These are phyloP conservation scores for Epicauta chinensis DNA, from an alignment of 1,140 invertebrate species.

Conservation along the genomic window DNA sequence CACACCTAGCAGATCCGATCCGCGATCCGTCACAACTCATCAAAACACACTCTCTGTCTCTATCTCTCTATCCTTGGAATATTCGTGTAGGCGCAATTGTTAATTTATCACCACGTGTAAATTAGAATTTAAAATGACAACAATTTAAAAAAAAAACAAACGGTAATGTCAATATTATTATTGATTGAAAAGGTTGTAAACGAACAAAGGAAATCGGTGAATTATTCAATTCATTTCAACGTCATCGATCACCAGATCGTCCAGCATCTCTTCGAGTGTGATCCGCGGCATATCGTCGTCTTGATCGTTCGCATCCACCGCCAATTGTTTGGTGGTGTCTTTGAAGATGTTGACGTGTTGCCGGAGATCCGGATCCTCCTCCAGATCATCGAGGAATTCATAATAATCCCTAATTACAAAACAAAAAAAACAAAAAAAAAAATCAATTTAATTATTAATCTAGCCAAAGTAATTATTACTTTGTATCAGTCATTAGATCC, in stretches of 20 bases:
- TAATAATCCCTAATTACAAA: conserved; percentile 69
- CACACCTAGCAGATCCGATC: too few relatives aligned
- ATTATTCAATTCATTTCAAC: conserved; percentile 57
- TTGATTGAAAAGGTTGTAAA: neutral
- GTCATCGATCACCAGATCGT: conserved; percentile 83
- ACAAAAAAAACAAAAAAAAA: too few relatives aligned
- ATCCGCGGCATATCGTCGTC: conserved; percentile 73
- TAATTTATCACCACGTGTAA: too few relatives aligned
- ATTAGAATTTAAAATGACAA: too few relatives aligned
- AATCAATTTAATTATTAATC: too few relatives aligned
- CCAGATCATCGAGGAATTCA: conserved; percentile 95
- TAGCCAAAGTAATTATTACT: conserved; percentile 55
- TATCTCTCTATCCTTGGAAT: too few relatives aligned
- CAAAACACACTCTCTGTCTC: too few relatives aligned
- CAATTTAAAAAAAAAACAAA: too few relatives aligned
- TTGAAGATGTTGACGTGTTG: conserved; percentile 93
- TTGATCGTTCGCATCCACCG: conserved; percentile 59
- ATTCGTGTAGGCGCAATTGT: too few relatives aligned
- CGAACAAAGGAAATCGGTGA: neutral
- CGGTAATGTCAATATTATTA: neutral
- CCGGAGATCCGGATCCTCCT: conserved; percentile 86
- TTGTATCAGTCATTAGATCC: conserved; percentile 60
- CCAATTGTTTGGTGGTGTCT: conserved; percentile 56
- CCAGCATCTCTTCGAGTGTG: conserved; percentile 95
- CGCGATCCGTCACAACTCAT: too few relatives aligned